Evolutionary conservation across 2,113 vertebrate species (phyloP), one percentile per base, ranked within the genome.

Genomic region (Oophaga pumilio): DNA sequence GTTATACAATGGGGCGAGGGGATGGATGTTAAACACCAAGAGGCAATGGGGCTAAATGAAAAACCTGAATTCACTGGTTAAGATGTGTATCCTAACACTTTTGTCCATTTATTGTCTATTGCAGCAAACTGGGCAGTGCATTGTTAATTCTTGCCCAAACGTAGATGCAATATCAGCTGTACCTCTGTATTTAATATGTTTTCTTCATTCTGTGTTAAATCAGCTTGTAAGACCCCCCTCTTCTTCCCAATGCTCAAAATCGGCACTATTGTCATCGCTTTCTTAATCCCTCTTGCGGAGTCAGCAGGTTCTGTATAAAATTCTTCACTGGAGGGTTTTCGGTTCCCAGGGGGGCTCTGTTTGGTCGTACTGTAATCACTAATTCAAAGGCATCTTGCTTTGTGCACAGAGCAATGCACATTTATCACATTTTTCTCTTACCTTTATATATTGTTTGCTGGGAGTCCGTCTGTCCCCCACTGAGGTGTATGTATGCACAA

Each of bases 291-390:
- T 66, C 43, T 86, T 86, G 85, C 68, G 73, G 85, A 86, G 59
- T 78, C 85, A 86, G 85, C 85, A 86, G 85, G 49, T 78, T 86
- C 49, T 28, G 59, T 56, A 33, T 60, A 60, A 85, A 69, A 77
- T 24, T 33, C 74, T 53, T 62, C 74, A 77, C 71, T 77, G 74
- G 49, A 86, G 85, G 76, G n/a, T 77, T 76, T 53, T 56, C 7
- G 2, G 15, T 33, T 86, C 84, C 43, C 59, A 26, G 84, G 73
- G 49, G 84, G 57, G 22, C 11, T 18, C 83, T 71, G 18, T 18
- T 20, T 22, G 66, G n/a, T 59, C 28, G 49, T 43, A 59, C 53
- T 62, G 13, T 85, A 85, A 85, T 85, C 83, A 85, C 69, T 49
- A 73, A 49, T 85, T 85, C 71, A 59, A 22, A 85, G 69, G 26